Evolutionary conservation across 2,888 invertebrate species (phyloP), one percentile per base, ranked within the genome.

Genomic region (Carterocephalus palaemon): DNA sequence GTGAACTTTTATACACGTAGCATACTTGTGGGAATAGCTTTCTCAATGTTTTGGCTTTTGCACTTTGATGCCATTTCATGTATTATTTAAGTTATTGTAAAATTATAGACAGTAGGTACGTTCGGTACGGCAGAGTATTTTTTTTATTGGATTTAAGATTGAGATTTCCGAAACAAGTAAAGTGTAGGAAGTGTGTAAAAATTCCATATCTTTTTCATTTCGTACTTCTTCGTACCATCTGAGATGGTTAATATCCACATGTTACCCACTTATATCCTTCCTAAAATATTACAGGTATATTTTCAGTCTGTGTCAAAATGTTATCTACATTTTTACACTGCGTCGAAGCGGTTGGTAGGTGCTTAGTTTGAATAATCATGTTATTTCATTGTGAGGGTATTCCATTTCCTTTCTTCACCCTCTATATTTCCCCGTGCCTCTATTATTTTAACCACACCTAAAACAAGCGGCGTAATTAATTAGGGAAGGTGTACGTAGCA

Each of bases 1-100:
- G 48, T 46, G 48, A 49, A 52, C 52, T 56, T 56, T 56, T 51
- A 52, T 53, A 53, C 19, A 12, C 34, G 7, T 19, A 37, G 26
- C 38, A 38, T 24, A 43, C 29, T 37, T 22, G 26, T 16, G 16
- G 36, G 20, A 41, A 40, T 16, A 39, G 24, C 32, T 42, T 12
- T 12, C 12, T 20, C 9, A 13, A 13, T 23, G 16, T 43, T 28
- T 43, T 37, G 23, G n/a, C 13, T 29, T 39, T 23, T 23, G n/a
- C 15, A 37, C 31, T 36, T 43, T 29, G 5, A 16, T n/a, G n/a
- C n/a, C n/a, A n/a, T n/a, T n/a, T n/a, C n/a, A n/a, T n/a, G n/a
- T n/a, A n/a, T n/a, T n/a, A n/a, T n/a, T n/a, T n/a, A n/a, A n/a
- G n/a, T n/a, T n/a, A n/a, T n/a, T n/a, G n/a, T n/a, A n/a, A n/a